phyloP scores from a whole-genome alignment of 2,888 invertebrate species.

The Brachyptera risi region DNA sequence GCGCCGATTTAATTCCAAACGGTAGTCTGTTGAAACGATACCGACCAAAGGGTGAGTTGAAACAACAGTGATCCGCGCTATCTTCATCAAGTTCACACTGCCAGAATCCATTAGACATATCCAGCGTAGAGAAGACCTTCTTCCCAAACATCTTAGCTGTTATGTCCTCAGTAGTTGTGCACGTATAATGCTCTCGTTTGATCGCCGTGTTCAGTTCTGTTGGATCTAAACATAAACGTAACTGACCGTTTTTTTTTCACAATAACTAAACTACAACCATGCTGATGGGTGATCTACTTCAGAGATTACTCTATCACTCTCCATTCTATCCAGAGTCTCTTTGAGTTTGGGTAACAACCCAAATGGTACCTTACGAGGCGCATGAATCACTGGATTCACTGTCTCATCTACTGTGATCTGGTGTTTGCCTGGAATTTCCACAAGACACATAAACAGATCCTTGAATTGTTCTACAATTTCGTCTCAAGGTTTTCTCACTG shows the following conservation, averaged over 20 bases:
- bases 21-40: slow-evolving; percentile 24
- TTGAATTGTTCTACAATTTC: slow-evolving; percentile 2
- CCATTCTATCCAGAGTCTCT: background rate
- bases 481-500: background rate
- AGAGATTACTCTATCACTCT: background rate
- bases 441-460: background rate
- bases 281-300: background rate
- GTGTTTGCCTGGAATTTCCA: too few species aligned
- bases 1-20: slow-evolving; percentile 22
- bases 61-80: too few species aligned
- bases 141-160: background rate
- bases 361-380: too few species aligned
- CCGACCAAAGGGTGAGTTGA: too few species aligned
- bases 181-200: slow-evolving; percentile 2
- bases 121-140: slow-evolving; percentile 16
- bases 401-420: too few species aligned
- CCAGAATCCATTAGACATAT: slow-evolving; percentile 27
- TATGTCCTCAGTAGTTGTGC: background rate
- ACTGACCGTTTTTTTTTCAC: too few species aligned
- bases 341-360: too few species aligned
- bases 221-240: too few species aligned
- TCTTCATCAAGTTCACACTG: too few species aligned
- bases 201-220: slow-evolving; percentile 13
- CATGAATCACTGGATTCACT: too few species aligned
- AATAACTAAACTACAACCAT: slow-evolving; percentile 14